phyloP scores from a whole-genome alignment of 2,888 invertebrate genomes.

The Falcaria lacertinaria region DNA sequence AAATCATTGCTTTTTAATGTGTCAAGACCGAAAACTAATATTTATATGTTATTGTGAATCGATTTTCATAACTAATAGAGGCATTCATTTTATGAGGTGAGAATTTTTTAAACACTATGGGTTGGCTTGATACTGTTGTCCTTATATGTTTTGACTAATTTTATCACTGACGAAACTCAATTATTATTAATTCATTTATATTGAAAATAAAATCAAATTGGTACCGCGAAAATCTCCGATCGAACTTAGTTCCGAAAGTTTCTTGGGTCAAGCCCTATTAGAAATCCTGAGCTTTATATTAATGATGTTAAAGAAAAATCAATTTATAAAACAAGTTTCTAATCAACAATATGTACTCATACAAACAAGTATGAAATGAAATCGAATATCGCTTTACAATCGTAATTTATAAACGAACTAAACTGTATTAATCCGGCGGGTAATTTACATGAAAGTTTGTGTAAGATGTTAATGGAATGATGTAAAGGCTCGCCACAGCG shows the following conservation, averaged over 20 bases:
- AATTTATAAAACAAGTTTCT: neutral
- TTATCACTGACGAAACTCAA: too few relatives aligned
- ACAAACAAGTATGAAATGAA: neutral
- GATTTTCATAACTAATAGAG: too few relatives aligned
- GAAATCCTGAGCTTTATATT: neutral
- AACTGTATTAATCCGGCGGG: constrained; percentile 28
- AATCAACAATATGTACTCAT: neutral
- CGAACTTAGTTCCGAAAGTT: too few relatives aligned
- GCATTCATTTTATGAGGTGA: too few relatives aligned
- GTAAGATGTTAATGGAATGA: constrained; percentile 46
- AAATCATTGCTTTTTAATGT: neutral
- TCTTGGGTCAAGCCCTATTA: too few relatives aligned
- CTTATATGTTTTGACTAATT: too few relatives aligned
- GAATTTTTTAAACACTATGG: too few relatives aligned
- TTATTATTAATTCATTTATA: too few relatives aligned
- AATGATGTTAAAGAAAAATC: neutral
- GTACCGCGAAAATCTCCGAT: too few relatives aligned
- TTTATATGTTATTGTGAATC: too few relatives aligned
- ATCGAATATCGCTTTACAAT: neutral
- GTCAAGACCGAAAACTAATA: neutral
- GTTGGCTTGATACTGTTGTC: too few relatives aligned
- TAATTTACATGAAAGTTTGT: constrained; percentile 34
- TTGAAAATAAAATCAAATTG: too few relatives aligned
- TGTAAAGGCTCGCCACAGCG: constrained; percentile 37
- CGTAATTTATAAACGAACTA: neutral